Evolutionary conservation across 2,113 vertebrate genomes (phyloP).

Genomic region (Odontophorus gujanensis): DNA sequence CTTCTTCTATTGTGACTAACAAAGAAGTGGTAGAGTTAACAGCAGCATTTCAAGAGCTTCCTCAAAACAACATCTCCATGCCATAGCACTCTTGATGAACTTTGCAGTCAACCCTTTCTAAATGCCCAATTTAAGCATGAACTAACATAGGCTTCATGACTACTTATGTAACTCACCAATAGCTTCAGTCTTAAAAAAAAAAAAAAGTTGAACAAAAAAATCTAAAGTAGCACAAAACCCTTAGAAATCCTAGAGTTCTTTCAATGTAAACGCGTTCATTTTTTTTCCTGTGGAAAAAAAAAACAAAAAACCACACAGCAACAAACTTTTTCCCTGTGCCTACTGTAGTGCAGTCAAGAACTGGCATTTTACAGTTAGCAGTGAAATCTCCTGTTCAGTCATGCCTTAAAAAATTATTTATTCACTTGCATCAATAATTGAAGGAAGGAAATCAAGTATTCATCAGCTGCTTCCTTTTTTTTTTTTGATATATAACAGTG

Average conservation of each 20-base stretch:
- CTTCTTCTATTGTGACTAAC: background rate
- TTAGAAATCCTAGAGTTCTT: background rate
- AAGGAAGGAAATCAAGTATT: background rate
- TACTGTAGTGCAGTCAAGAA: rapidly evolving
- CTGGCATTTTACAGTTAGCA: background rate
- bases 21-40: background rate
- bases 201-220: background rate
- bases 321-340: background rate
- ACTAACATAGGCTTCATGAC: background rate
- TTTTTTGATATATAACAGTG: background rate
- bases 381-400: background rate
- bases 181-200: background rate
- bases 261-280: background rate
- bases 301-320: too few relatives aligned
- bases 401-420: background rate
- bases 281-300: too few relatives aligned
- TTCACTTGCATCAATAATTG: background rate
- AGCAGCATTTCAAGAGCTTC: background rate
- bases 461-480: background rate
- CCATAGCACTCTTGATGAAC: background rate
- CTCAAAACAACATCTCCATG: background rate
- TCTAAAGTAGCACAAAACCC: background rate
- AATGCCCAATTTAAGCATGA: background rate
- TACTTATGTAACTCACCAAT: background rate
- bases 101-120: background rate